Conservation (phyloP, 2,888 invertebrate species). For the Emesis furor region DNA sequence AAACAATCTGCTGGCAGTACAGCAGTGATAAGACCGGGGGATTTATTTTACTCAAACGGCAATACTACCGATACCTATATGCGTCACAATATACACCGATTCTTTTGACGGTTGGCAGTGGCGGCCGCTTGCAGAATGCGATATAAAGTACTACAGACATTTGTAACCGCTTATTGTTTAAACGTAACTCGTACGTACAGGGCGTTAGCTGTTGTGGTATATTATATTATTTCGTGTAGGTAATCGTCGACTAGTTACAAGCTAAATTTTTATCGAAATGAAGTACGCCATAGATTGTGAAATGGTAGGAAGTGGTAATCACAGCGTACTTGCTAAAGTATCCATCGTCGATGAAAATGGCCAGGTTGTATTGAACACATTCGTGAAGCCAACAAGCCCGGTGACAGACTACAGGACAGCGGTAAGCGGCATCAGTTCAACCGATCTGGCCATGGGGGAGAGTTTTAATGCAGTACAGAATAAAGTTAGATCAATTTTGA, state of each 20-base stretch:
- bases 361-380: background rate
- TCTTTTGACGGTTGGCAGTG: no score
- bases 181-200: no score
- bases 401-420: background rate
- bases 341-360: slow-evolving; percentile 2
- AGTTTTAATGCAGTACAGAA: background rate
- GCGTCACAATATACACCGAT: no score
- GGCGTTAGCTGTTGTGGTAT: no score
- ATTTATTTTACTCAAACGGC: background rate
- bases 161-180: no score
- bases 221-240: no score
- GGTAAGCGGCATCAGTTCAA: background rate
- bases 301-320: background rate
- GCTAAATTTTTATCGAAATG: background rate
- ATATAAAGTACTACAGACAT: background rate
- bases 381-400: background rate
- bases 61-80: no score
- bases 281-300: background rate
- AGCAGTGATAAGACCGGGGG: no score
- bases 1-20: no score
- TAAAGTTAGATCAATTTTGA: background rate
- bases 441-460: background rate
- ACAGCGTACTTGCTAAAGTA: background rate
- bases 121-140: background rate
- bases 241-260: no score